Evolutionary conservation across 2,797 vertebrate genomes (phyloP).

Genomic region (Alcedo atthis): DNA sequence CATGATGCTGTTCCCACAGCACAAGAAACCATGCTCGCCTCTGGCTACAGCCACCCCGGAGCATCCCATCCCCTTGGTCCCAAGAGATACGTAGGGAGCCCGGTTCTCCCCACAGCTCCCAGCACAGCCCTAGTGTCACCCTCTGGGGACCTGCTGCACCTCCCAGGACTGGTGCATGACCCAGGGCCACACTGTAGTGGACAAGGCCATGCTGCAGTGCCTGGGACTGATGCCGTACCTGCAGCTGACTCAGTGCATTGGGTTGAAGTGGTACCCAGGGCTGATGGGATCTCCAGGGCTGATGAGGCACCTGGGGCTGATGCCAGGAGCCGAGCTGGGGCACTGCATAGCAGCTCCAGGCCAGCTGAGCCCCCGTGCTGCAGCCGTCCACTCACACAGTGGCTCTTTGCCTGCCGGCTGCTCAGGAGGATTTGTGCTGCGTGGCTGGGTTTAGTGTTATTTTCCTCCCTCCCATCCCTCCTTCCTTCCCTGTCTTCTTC

Average conservation of each 20-base stretch:
- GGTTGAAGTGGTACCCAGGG: too few species aligned
- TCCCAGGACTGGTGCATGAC: accelerated
- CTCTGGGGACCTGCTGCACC: background rate
- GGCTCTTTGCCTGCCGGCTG: slow-evolving; percentile 15
- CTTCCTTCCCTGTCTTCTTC: background rate
- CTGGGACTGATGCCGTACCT: background rate
- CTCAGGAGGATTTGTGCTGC: slow-evolving; percentile 54
- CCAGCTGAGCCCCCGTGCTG: background rate
- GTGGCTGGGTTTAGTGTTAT: background rate
- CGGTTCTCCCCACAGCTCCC: background rate
- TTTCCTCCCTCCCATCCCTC: background rate
- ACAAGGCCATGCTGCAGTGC: accelerated
- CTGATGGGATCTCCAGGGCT: background rate
- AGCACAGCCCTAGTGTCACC: accelerated
- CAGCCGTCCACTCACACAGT: accelerated
- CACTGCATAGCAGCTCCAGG: background rate
- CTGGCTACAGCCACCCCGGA: background rate
- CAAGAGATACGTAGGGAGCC: accelerated
- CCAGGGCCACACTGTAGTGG: accelerated
- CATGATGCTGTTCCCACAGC: accelerated
- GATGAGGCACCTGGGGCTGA: background rate
- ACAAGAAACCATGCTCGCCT: accelerated
- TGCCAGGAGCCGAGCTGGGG: accelerated
- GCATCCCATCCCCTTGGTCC: accelerated
- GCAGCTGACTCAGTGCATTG: too few species aligned